Percentiles rank a stretch among this genome's conserved stretches.
Conservation (phyloP, 1,140 invertebrate genomes). For the Zaprionus lachaisei region DNA sequence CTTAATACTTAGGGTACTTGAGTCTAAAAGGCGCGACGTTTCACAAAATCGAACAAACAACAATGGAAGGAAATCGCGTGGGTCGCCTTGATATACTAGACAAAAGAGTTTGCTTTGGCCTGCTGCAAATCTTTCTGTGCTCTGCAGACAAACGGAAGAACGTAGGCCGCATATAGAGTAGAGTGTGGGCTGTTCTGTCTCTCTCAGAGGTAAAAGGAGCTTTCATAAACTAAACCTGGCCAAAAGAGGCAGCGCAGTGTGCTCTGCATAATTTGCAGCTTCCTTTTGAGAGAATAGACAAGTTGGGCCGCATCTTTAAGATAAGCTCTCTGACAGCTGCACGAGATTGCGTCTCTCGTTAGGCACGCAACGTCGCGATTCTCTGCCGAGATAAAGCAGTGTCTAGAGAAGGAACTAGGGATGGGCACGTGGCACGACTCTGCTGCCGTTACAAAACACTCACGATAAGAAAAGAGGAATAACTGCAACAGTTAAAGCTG, state of each 20-base stretch:
- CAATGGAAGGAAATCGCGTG: slow-evolving; percentile 59
- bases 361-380: slow-evolving; percentile 38
- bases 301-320: slow-evolving; percentile 60
- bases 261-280: slow-evolving; percentile 53
- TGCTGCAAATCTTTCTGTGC: slow-evolving; percentile 9
- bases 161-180: slow-evolving; percentile 52
- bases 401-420: neutral
- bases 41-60: slow-evolving; percentile 60
- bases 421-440: neutral
- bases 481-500: neutral
- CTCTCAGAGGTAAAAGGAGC: neutral
- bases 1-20: slow-evolving; percentile 9
- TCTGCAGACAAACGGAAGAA: slow-evolving; percentile 45
- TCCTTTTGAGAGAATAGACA: slow-evolving; percentile 39
- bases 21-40: slow-evolving; percentile 38
- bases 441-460: neutral
- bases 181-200: slow-evolving; percentile 33
- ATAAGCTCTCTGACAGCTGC: slow-evolving; percentile 65
- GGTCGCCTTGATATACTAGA: slow-evolving; percentile 65
- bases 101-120: slow-evolving; percentile 47
- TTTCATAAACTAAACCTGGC: slow-evolving; percentile 68
- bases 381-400: neutral
- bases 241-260: slow-evolving; percentile 31
- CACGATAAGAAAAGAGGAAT: neutral
- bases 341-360: slow-evolving; percentile 58